Percentiles rank a stretch among this genome's conserved stretches.
phyloP scores from a whole-genome alignment of 2,888 invertebrate genomes.

The Phania funesta region DNA sequence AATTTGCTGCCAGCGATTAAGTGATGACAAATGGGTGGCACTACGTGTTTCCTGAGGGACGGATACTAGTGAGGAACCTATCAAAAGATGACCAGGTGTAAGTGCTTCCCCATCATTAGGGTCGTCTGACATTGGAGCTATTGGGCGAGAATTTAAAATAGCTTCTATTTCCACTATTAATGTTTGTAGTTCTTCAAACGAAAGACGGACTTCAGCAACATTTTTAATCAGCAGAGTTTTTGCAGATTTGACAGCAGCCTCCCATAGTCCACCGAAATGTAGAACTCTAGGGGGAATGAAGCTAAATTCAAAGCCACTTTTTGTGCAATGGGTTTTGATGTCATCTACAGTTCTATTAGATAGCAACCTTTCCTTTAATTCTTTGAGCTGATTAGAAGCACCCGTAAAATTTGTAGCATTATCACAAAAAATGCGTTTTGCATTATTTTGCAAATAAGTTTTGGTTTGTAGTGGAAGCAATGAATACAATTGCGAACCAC shows the following conservation, averaged over 20 bases:
- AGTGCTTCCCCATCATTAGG: not conserved
- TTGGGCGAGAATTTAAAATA: too few relatives aligned
- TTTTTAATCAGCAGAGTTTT: not conserved
- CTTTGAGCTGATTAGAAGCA: too few relatives aligned
- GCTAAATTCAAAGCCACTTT: not conserved
- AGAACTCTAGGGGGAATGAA: not conserved
- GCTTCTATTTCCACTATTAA: not conserved
- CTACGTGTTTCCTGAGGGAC: not conserved
- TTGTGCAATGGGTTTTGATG: not conserved
- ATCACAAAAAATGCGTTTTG: too few relatives aligned
- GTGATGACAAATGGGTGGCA: not conserved
- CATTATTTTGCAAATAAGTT: too few relatives aligned
- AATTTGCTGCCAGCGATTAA: not conserved
- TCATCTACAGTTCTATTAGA: not conserved
- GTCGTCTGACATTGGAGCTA: not conserved
- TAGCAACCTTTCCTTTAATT: too few relatives aligned
- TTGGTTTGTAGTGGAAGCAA: too few relatives aligned
- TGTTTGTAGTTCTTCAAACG: not conserved
- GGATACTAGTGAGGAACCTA: not conserved
- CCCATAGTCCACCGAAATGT: not conserved
- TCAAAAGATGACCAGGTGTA: not conserved
- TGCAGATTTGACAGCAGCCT: not conserved
- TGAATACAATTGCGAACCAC: too few relatives aligned
- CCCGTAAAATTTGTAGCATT: too few relatives aligned
- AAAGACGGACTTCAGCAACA: not conserved